These are phyloP conservation scores for Epinephelus awoara DNA, from an alignment of 2,797 vertebrate species.

Conservation along the genomic window DNA sequence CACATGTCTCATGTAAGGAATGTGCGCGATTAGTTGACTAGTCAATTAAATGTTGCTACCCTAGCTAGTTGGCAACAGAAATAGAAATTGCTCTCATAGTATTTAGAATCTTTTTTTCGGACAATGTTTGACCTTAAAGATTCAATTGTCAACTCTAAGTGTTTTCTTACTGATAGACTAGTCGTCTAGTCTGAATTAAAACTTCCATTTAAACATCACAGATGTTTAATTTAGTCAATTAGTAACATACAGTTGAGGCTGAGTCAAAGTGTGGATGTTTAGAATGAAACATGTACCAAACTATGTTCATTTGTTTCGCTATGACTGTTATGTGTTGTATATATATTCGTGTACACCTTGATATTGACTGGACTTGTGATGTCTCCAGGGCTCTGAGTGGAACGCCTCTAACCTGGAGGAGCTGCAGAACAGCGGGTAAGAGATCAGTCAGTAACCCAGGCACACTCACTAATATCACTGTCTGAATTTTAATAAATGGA, in stretches of 20 bases:
- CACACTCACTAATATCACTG: neutral
- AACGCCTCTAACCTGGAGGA: constrained; percentile 98
- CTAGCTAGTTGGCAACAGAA: too few species aligned
- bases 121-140: too few species aligned
- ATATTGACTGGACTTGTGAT: constrained; percentile 39
- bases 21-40: too few species aligned
- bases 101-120: too few species aligned
- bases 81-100: too few species aligned
- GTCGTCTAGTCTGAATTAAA: too few species aligned
- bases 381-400: constrained; percentile 95
- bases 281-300: neutral
- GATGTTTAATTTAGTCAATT: neutral
- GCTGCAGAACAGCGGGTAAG: constrained; percentile 97
- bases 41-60: too few species aligned
- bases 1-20: neutral
- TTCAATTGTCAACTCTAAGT: too few species aligned
- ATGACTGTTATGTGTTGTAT: neutral
- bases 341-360: neutral
- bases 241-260: neutral
- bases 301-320: neutral
- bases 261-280: neutral
- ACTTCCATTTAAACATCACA: too few species aligned
- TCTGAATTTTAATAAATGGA: neutral
- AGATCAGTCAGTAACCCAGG: neutral
- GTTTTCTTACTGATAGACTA: too few species aligned